Base-by-base conservation (phyloP, 2,888 invertebrate genomes). In the Apodemia zela region DNA sequence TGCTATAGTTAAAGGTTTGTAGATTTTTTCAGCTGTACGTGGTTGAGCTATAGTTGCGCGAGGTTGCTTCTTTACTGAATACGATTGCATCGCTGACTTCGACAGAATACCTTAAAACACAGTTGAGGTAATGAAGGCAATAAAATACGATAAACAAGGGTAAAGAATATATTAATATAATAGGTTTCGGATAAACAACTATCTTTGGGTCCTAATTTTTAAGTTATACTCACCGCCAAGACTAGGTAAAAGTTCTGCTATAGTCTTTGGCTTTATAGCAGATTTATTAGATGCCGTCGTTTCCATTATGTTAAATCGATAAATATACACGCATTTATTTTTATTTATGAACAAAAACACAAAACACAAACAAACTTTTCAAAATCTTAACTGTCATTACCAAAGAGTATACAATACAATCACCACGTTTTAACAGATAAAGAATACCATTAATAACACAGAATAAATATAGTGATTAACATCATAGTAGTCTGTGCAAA, bases 181-280 rank as follows among this genome's bases (percentile, higher is more conserved):
- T 21, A 25, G 15, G n/a, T n/a, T 13, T 42, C 3, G 4, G 13
- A 33, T 38, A 38, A 38, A 38, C 38, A 11, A 38, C 11, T 13
- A 13, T 38, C 8, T 8, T 33, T 33, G 33, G 7, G 8, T 0
- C 1, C 3, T 13, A 38, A 38, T 38, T 38, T 38, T 38, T 38
- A 13, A 42, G 59, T 17, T 49, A 18, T 38, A 70, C 77, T 69
- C 71, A 87, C 87, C 80, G 61, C 75, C 75, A 38, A 89, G 72
- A 59, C 70, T 76, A 15, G 87, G 86, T 62, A 89, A 70, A 64
- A 88, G 69, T 73, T 89, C 87, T 10, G 84, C 81, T 67, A 89
- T 75, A 7, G 84, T 76, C 70, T 74, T 83, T n/a, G 89, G 78
- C 68, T 69, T 72, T 42, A 66, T 59, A 10, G 66, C 68, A 21